A percentile compares a stretch with the other conserved stretches of the same genome.
These are phyloP conservation scores for Borostomias antarcticus DNA, from an alignment of 2,797 vertebrate genomes.

Conservation along the genomic window DNA sequence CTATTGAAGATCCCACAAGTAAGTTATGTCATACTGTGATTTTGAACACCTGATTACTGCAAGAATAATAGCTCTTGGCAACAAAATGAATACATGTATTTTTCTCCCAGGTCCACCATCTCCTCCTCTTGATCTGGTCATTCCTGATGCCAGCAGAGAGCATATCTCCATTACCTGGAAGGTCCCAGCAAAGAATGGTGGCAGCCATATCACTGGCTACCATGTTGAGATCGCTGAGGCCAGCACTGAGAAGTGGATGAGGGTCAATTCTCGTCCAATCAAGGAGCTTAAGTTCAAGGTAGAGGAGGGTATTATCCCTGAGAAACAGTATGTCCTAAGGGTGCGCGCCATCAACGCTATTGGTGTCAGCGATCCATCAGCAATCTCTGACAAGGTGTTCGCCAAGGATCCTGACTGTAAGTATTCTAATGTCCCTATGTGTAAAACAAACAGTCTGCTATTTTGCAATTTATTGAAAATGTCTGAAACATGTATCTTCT, in stretches of 20 bases:
- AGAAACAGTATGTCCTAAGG: constrained; percentile 95
- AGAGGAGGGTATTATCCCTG: constrained; percentile 93
- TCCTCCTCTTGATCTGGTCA: constrained; percentile 87
- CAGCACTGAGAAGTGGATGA: constrained; percentile 97
- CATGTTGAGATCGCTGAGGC: constrained; percentile 95
- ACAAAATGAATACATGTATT: neutral
- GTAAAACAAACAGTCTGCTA: neutral
- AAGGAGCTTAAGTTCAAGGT: constrained; percentile 93
- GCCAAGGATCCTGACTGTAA: constrained; percentile 97
- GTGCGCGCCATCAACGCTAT: constrained; percentile 95
- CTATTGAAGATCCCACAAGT: constrained; percentile 93
- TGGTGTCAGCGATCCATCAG: constrained; percentile 93
- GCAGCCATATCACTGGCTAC: constrained; percentile 92
- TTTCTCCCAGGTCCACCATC: constrained; percentile 83
- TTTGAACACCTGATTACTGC: no score
- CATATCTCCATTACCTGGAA: constrained; percentile 97
- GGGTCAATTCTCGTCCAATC: constrained; percentile 91
- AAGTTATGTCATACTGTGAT: constrained; percentile 53
- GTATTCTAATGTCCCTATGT: constrained; percentile 26
- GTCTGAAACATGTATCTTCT: constrained; percentile 10
- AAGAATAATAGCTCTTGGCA: no score
- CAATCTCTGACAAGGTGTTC: constrained; percentile 92
- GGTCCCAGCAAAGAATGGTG: constrained; percentile 90
- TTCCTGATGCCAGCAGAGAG: constrained; percentile 89
- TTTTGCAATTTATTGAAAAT: constrained; percentile 1